Percentiles rank a stretch among this genome's conserved stretches.
These are phyloP conservation scores for Anguilla japonica DNA, from an alignment of 2,113 vertebrate genomes.

Conservation along the genomic window DNA sequence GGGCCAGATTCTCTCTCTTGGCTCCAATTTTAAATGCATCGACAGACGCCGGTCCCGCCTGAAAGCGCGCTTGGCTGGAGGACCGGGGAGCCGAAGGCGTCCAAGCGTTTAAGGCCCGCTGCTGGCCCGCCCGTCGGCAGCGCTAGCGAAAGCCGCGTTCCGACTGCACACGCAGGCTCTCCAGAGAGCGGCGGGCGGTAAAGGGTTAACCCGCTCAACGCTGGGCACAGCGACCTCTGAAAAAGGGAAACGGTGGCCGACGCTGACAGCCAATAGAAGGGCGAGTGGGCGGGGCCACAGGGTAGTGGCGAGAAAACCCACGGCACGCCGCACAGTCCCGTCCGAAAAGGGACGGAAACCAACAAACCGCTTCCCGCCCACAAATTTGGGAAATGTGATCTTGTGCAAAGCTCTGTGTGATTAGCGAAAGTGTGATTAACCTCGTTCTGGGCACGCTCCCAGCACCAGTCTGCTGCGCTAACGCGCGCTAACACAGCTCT, in stretches of 20 bases:
- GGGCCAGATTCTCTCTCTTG: neutral
- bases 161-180: neutral
- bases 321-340: neutral
- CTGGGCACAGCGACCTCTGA: neutral
- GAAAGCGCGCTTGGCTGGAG: neutral
- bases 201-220: neutral
- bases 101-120: neutral
- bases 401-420: slow-evolving; percentile 25
- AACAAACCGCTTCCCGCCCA: neutral
- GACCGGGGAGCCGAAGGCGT: neutral
- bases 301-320: neutral
- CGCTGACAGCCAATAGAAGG: neutral
- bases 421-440: slow-evolving; percentile 44
- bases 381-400: slow-evolving; percentile 27
- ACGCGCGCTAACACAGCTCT: neutral
- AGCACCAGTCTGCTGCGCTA: slow-evolving; percentile 23
- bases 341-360: neutral
- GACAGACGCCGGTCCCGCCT: neutral
- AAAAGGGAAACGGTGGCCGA: neutral
- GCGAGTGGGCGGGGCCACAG: neutral
- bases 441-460: slow-evolving; percentile 39
- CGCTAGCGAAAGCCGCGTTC: neutral
- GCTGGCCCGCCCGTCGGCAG: neutral
- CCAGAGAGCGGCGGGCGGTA: neutral
- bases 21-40: neutral